Base-by-base conservation (phyloP, 2,113 vertebrate genomes). In the Eidolon helvum region DNA sequence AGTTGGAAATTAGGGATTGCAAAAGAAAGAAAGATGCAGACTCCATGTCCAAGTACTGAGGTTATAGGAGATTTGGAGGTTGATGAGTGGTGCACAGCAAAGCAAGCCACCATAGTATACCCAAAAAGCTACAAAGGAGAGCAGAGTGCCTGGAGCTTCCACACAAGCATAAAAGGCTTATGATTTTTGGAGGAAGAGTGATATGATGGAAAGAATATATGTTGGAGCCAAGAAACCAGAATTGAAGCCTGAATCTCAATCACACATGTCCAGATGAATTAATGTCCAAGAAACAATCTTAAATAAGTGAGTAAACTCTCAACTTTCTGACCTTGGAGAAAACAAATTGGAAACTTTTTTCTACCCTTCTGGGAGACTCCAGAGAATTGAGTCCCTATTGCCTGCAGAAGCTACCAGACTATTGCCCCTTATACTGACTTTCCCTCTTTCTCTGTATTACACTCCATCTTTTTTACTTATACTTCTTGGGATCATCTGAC, bases 71-170 rank as follows among this genome's bases (percentile, higher is more conserved):
- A 45, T 11, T 59, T 53, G 8, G 10, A 43, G 1, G 4, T 1
- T 55, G 28, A 30, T 57, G 9, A 10, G 4, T 48, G 14, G 1
- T 45, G 1, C 38, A 9, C 7, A 45, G 7, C 3, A 55, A 6
- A 28, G 6, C 2, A 87, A 40, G 16, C 11, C 6, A 16, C 30
- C 26, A 1, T 33, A 0, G 10, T n/a, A 2, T 3, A 0, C 14
- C 59, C 18, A 16, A 10, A 12, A 2, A 59, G 3, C 75, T 3
- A 7, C 0, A 1, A 2, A 9, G 3, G 21, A 24, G 1, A 14
- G 4, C 19, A 26, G 4, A n/a, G 3, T 1, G 1, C 16, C 14
- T 10, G 19, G 10, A 1, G 38, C 22, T 8, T 12, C 48, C 33
- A 40, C 0, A 30, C 0, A 33, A 74, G 15, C 16, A 61, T 10